Evolutionary conservation across 1,140 invertebrate genomes (phyloP), one percentile per base, ranked within the genome.

Genomic region (Aphaenogaster rudis): DNA sequence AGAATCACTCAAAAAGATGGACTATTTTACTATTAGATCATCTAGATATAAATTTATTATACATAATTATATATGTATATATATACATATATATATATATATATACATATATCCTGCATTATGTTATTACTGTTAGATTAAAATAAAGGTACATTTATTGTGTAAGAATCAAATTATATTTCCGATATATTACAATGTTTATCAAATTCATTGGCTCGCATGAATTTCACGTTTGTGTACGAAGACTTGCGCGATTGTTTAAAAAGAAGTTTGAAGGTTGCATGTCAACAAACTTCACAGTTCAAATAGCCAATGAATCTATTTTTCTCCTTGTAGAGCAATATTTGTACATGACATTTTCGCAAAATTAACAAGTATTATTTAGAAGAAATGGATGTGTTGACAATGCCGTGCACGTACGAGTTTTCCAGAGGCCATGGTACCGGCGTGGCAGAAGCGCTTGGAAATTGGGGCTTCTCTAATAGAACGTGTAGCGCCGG

Each of bases 391-490:
- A 84, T 84, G 69, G 69, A 69, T 39, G 8, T 5, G 5, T 3
- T 3, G 13, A 76, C 54, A 21, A 92, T 86, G 74, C 74, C 79
- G 0, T 93, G 93, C 21, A 88, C 86, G 8, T 66, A 86, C 0
- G 90, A 94, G 50, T 95, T 88, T 91, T 94, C 93, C 3, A 90
- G 52, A 52, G 93, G 93, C 5, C 66, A 91, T 85, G 93, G 93
- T 2, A 92, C 89, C 0, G 93, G 94, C 61, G 93, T 93, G n/a
- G 93, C 93, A 6, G 94, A 95, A 86, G 92, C 93, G 1, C 82
- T 95, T 59, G 93, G 93, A 72, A 95, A 94, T 88, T 95, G 94
- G 94, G 94, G 94, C 4, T 95, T 95, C 80, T 95, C 93, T 0
- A 93, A 92, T 7, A 74, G 78, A 77, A 64, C 93, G 0, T 90